phyloP scores from a whole-genome alignment of 2,113 vertebrate genomes.

The Sitta europaea region DNA sequence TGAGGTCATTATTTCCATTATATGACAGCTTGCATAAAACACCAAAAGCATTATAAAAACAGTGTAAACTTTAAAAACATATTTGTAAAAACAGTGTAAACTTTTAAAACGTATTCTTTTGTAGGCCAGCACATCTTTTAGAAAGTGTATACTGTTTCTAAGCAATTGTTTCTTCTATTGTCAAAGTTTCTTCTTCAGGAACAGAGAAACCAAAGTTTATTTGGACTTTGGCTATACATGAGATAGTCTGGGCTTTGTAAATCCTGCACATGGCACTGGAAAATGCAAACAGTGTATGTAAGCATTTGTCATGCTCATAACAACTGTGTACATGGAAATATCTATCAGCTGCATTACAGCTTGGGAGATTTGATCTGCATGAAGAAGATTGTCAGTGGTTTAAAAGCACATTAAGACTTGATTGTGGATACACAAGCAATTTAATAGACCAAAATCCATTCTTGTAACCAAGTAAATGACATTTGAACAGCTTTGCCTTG shows the following conservation, averaged over 20 bases:
- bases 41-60: constrained; percentile 70
- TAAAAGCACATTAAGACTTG: background rate
- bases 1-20: constrained; percentile 72
- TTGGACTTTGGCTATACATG: constrained; percentile 1
- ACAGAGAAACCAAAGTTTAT: constrained; percentile 26
- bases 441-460: background rate
- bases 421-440: background rate
- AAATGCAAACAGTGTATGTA: constrained; percentile 31
- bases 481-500: background rate
- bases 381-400: background rate
- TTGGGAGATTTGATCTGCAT: background rate
- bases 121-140: constrained; percentile 15
- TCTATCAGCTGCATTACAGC: background rate
- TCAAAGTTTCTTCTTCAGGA: constrained; percentile 26
- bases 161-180: constrained; percentile 51
- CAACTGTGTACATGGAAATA: background rate
- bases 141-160: constrained; percentile 54
- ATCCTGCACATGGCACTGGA: background rate
- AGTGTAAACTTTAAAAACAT: constrained; percentile 23
- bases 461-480: background rate
- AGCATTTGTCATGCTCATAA: constrained; percentile 1
- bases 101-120: constrained; percentile 29
- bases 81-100: constrained; percentile 60
- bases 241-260: constrained; percentile 22
- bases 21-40: constrained; percentile 67